Percentiles rank a stretch among this genome's conserved stretches.
Conservation (phyloP, 2,797 vertebrate species). For the Monodelphis domestica region DNA sequence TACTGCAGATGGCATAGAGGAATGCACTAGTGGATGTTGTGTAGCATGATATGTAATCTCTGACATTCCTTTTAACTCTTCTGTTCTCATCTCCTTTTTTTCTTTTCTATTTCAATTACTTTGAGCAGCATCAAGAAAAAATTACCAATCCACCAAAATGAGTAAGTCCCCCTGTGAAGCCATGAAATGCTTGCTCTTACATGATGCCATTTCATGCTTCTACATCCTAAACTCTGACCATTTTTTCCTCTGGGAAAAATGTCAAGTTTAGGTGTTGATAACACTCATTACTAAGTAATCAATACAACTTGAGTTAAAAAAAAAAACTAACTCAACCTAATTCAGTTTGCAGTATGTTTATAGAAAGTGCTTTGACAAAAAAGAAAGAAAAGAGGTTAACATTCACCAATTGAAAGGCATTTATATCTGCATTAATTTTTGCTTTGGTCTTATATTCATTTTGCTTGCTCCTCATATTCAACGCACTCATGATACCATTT, state of each 20-base stretch:
- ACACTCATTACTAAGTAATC: conserved; percentile 83
- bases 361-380: conserved; percentile 75
- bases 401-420: conserved; percentile 71
- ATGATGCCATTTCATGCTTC: conserved; percentile 93
- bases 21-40: conserved; percentile 80
- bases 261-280: conserved; percentile 89
- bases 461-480: conserved; percentile 60
- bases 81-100: conserved; percentile 90
- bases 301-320: conserved; percentile 80
- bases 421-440: conserved; percentile 67
- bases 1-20: conserved; percentile 72
- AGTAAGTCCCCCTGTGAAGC: conserved; percentile 94
- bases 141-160: conserved; percentile 95
- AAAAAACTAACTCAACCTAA: conserved; percentile 77
- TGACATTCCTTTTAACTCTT: conserved; percentile 86
- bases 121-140: conserved; percentile 99
- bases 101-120: conserved; percentile 92
- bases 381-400: conserved; percentile 40
- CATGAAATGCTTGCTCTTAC: conserved; percentile 89
- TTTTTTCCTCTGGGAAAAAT: conserved; percentile 89
- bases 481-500: fast-evolving
- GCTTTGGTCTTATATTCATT: conserved; percentile 68
- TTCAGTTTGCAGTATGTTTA: conserved; percentile 78
- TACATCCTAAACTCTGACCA: conserved; percentile 88
- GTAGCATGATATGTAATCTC: conserved; percentile 84